Conservation (phyloP, 2,888 invertebrate species). For the Melanchra persicariae region DNA sequence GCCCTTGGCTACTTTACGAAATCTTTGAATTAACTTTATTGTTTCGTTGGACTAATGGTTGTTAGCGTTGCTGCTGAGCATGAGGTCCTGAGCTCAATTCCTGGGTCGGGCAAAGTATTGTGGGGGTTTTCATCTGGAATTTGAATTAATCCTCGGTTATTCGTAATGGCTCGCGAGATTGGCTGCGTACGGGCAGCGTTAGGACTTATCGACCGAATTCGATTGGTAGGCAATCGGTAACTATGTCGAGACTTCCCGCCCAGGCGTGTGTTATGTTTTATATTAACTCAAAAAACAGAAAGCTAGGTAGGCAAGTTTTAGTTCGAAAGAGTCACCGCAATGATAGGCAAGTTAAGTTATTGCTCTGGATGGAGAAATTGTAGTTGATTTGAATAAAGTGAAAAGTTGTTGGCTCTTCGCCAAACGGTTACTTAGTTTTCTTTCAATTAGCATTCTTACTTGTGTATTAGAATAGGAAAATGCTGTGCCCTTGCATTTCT, state of each 20-base stretch:
- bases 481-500: slow-evolving; percentile 22
- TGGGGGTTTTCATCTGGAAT: not conserved
- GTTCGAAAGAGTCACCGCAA: too few relatives aligned
- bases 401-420: slow-evolving; percentile 22
- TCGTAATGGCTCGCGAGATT: too few relatives aligned
- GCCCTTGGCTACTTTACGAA: slow-evolving; percentile 7
- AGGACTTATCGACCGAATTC: too few relatives aligned
- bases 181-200: too few relatives aligned
- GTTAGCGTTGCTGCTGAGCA: not conserved
- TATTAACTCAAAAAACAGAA: too few relatives aligned
- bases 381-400: slow-evolving; percentile 13
- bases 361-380: slow-evolving; percentile 21
- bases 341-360: not conserved
- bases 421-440: slow-evolving; percentile 31
- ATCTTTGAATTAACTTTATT: slow-evolving; percentile 8
- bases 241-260: too few relatives aligned
- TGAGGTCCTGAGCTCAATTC: not conserved
- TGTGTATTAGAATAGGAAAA: not conserved
- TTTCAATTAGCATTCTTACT: slow-evolving; percentile 33
- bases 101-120: not conserved
- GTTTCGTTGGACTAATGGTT: not conserved
- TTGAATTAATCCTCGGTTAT: too few relatives aligned
- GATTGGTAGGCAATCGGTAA: too few relatives aligned
- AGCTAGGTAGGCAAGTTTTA: too few relatives aligned
- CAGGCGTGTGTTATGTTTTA: too few relatives aligned